Base-by-base conservation (phyloP, 2,888 invertebrate species). In the Lamellibrachia columna region DNA sequence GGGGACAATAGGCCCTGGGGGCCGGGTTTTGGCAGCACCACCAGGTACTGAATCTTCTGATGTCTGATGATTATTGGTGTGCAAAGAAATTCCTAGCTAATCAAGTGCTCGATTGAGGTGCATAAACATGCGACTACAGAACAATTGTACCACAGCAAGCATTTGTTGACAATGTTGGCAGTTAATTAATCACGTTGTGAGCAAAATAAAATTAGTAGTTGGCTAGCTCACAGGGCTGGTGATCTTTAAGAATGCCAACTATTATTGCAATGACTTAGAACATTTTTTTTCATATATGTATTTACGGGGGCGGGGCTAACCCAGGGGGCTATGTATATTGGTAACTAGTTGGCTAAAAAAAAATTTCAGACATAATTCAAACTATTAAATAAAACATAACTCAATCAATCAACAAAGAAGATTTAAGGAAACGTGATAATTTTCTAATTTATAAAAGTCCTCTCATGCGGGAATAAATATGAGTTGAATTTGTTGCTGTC, bases 1-100 rank as follows among this genome's bases (percentile, higher is more conserved):
- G 75, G 75, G 75, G 75, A 75, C 75, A 75, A 75, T 75, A n/a
- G n/a, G 22, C 75, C 75, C 75, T 75, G 75, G 75, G 75, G 15
- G 75, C 22, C 22, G 22, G 75, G 22, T 75, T 40, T 75, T 75
- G 22, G 75, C n/a, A 58, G 8, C 58, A 58, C 58, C 11, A 15
- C 58, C 58, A 22, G 75, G 75, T 75, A 75, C 75, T 75, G 40
- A 40, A 40, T 40, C 40, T 40, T 40, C 40, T 40, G 75, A 75
- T 4, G 22, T 75, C 75, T 75, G 22, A 75, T n/a, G 22, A n/a
- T 22, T 75, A 75, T 75, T 75, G 75, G 75, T 22, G 75, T 75
- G 75, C 75, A 15, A 75, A 75, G 75, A 75, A 75, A 75, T 75
- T 75, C 75, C 75, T 75, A 7, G n/a, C 75, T 15, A 15, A 75